Base-by-base conservation (phyloP, 2,113 vertebrate species). In the Tenebrosternarchus preto region DNA sequence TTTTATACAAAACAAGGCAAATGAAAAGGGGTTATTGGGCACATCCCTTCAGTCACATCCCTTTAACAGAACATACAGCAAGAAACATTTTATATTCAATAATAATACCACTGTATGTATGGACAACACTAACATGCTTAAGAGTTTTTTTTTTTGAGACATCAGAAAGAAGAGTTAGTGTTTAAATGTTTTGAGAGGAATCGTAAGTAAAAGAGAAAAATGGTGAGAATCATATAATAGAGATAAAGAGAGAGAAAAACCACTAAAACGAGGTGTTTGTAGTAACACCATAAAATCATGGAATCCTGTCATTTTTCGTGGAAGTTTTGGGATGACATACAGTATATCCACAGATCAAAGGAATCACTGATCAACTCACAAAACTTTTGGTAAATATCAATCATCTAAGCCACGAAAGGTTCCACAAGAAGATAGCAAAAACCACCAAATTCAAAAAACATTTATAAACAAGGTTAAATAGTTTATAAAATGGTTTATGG, bases 31-130 rank as follows among this genome's bases (percentile, higher is more conserved):
- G 86, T 83, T 85, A 85, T 76, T 81, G 85, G 87, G 88, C 89
- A 90, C 74, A 80, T 81, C 79, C 82, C 60, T 68, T 68, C 70
- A 80, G 91, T 90, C 88, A 91, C 86, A 75, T 86, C 89, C 95
- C 95, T 91, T 90, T 86, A 92, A 93, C 94, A 92, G 86, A 80
- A 92, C 91, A 91, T 88, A 90, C 89, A 90, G 92, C 89, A 90
- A 84, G 73, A 77, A 91, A 91, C 87, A 90, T 88, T 90, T 88
- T 88, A 90, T 90, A 89, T 88, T 91, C 90, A 89, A 89, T 90
- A 87, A 88, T 82, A 83, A 90, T 19, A 92, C 88, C 88, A 90
- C 89, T 92, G 89, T 88, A 92, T 92, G 92, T 90, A 84, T 88
- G 91, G 90, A 92, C 92, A 60, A 91, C 92, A 92, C 88, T 87